phyloP scores from a whole-genome alignment of 2,888 invertebrate species.

The Orthosia gothica region DNA sequence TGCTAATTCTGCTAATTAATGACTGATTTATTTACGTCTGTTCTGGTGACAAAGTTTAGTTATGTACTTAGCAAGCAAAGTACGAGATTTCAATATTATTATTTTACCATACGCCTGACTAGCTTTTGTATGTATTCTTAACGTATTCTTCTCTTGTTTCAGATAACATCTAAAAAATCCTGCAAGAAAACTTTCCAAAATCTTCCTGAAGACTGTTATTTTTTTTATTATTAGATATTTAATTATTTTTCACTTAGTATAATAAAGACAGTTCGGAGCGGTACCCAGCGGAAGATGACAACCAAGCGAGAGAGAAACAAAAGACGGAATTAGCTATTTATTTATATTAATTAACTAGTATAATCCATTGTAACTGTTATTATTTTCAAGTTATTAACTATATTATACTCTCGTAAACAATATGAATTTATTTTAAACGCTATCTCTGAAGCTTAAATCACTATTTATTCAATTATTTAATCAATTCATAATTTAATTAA shows the following conservation, averaged over 20 bases:
- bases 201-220: conserved; percentile 89
- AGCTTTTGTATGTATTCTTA: background rate
- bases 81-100: background rate
- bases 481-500: conserved; percentile 65
- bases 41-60: background rate
- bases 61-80: background rate
- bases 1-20: conserved; percentile 26
- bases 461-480: conserved; percentile 75
- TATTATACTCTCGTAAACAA: conserved; percentile 67
- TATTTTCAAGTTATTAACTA: conserved; percentile 60
- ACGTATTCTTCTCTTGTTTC: conserved; percentile 79
- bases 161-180: conserved; percentile 86
- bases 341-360: conserved; percentile 83
- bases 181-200: conserved; percentile 89
- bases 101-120: background rate
- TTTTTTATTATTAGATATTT: conserved; percentile 80
- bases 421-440: conserved; percentile 72
- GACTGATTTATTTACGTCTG: background rate
- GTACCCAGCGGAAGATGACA: conserved; percentile 82
- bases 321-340: conserved; percentile 90
- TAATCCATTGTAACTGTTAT: conserved; percentile 78
- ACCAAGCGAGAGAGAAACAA: conserved; percentile 89
- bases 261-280: conserved; percentile 75
- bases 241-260: conserved; percentile 77
- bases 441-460: conserved; percentile 71